phyloP scores from a whole-genome alignment of 1,140 invertebrate genomes.

The Lutraria rhynchaena region DNA sequence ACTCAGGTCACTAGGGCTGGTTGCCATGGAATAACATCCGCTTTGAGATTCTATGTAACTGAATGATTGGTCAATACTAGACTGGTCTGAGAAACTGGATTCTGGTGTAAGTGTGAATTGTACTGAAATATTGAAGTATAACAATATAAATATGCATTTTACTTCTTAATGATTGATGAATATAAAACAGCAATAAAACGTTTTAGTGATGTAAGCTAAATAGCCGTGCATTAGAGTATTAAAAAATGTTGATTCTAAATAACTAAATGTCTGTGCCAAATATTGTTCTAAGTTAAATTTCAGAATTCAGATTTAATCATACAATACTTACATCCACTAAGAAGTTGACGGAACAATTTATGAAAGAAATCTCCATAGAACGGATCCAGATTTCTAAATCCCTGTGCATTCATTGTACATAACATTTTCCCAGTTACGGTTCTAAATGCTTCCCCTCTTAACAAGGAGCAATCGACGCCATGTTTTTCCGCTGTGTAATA shows the following conservation, averaged over 20 bases:
- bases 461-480: constrained; percentile 45
- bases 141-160: no score
- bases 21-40: constrained; percentile 21
- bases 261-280: no score
- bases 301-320: no score
- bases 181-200: no score
- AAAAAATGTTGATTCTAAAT: no score
- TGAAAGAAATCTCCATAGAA: constrained; percentile 53
- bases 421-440: constrained; percentile 55
- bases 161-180: no score
- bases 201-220: no score
- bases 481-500: constrained; percentile 59
- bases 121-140: constrained; percentile 50
- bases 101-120: constrained; percentile 17
- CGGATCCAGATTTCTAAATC: constrained; percentile 58
- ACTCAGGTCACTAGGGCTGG: constrained; percentile 19
- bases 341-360: constrained; percentile 38
- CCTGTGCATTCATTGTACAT: constrained; percentile 57
- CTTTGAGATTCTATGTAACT: constrained; percentile 53
- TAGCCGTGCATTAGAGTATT: no score
- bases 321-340: constrained; percentile 45
- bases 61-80: background rate
- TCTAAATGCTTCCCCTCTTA: constrained; percentile 65
- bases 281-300: no score
- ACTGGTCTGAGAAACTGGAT: constrained; percentile 4